Evolutionary conservation across 2,888 invertebrate species (phyloP).

Genomic region (Napeogenes sylphis): DNA sequence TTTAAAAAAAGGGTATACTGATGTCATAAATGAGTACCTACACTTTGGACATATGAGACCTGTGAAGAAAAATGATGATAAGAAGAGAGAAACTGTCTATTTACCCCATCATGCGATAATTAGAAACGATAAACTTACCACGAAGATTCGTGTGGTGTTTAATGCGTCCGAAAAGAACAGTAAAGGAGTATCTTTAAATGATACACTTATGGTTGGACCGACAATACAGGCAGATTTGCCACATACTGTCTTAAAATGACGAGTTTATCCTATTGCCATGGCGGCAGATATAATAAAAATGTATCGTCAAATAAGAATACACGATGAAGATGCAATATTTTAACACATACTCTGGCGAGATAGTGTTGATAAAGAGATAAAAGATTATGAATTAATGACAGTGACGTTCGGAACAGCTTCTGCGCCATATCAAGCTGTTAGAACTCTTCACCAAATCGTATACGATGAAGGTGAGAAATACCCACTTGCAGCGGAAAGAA

Average conservation of each 20-base stretch:
- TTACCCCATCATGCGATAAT: constrained; percentile 21
- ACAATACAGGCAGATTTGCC: constrained; percentile 31
- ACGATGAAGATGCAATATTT: constrained; percentile 17
- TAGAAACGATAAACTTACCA: constrained; percentile 15
- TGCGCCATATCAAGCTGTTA: constrained; percentile 20
- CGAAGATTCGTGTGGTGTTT: constrained; percentile 14
- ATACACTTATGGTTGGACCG: constrained; percentile 19
- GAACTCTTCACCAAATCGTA: constrained; percentile 12
- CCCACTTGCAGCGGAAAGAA: constrained; percentile 12
- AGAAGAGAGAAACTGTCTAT: constrained; percentile 10
- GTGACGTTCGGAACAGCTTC: constrained; percentile 25
- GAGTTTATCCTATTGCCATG: constrained; percentile 24
- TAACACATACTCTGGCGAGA: constrained; percentile 26
- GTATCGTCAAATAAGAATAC: constrained; percentile 3
- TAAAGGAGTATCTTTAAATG: constrained; percentile 15
- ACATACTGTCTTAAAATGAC: constrained; percentile 30
- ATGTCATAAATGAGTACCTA: constrained; percentile 21
- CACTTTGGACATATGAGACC: constrained; percentile 11
- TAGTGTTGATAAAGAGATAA: constrained; percentile 10
- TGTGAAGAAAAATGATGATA: constrained; percentile 8
- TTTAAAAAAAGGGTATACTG: constrained; percentile 19
- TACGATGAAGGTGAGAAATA: constrained; percentile 13
- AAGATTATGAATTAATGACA: constrained; percentile 22
- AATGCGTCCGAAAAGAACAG: constrained; percentile 1
- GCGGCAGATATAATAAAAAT: constrained; percentile 21